A percentile compares a stretch with the other conserved stretches of the same genome.
Evolutionary conservation across 2,888 invertebrate species (phyloP).

Genomic region (Phortica magna): DNA sequence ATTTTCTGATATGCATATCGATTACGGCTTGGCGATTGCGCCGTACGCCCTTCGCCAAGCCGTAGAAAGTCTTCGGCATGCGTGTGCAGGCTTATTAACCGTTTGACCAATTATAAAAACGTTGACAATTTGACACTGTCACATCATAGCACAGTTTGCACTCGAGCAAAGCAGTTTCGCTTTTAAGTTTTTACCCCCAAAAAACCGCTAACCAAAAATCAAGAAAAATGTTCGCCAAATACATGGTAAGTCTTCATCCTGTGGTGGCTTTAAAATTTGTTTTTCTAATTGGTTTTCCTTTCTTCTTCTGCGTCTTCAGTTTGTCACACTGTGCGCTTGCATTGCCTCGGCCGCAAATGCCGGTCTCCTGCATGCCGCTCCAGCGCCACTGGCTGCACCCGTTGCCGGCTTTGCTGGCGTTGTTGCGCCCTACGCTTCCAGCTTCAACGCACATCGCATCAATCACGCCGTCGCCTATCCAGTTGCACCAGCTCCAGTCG

Average conservation of each 20-base stretch:
- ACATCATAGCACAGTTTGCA: slow-evolving; percentile 61
- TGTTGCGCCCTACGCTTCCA: slow-evolving; percentile 86
- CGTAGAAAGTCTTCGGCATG: slow-evolving; percentile 60
- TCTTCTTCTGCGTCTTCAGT: slow-evolving; percentile 53
- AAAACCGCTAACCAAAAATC: slow-evolving; percentile 28
- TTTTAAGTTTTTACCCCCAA: neutral
- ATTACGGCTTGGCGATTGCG: slow-evolving; percentile 1
- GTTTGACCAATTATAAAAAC: slow-evolving; percentile 63
- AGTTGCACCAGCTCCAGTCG: slow-evolving; percentile 63
- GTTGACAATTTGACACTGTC: slow-evolving; percentile 36
- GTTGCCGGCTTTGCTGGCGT: slow-evolving; percentile 79
- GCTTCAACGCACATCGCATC: slow-evolving; percentile 86
- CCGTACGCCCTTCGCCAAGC: slow-evolving; percentile 54
- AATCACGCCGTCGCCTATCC: slow-evolving; percentile 88
- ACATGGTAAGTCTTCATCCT: slow-evolving; percentile 64
- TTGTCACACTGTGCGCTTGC: slow-evolving; percentile 63
- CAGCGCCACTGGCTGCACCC: slow-evolving; percentile 77
- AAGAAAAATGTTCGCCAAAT: slow-evolving; percentile 69
- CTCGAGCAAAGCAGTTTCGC: slow-evolving; percentile 49
- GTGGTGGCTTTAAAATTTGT: neutral
- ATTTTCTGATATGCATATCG: slow-evolving; percentile 19
- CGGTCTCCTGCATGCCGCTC: slow-evolving; percentile 78
- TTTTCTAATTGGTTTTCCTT: neutral
- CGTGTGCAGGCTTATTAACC: slow-evolving; percentile 50
- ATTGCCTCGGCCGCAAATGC: slow-evolving; percentile 74